Evolutionary conservation across 2,888 invertebrate genomes (phyloP), one percentile per base, ranked within the genome.

Genomic region (Sinopyrophorus schimmeli): DNA sequence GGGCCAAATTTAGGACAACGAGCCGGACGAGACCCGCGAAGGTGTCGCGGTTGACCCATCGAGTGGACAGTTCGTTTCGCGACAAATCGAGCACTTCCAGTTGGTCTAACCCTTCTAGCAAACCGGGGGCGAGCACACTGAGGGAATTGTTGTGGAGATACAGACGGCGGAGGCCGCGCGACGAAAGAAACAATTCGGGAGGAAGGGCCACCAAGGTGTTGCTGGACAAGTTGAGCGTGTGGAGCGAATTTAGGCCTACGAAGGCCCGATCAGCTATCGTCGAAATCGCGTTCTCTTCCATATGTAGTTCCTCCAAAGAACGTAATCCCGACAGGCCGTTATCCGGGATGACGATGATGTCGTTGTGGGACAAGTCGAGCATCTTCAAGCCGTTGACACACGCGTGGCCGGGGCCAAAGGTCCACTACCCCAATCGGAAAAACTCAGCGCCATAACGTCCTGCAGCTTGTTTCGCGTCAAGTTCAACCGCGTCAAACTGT

Each of bases 131-230:
- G 35, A 90, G 76, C 3, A 86, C 85, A 57, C 83, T 81, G 24
- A 91, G 69, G 5, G 87, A 84, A 69, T 91, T 91, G 67, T 89
- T 89, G 64, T 86, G 83, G 39, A 89, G 76, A 64, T 87, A 82
- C 59, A 90, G 77, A 69, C 87, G 84, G 50, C 82, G 80, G 28
- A 90, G 76, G 58, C 86, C 83, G 54, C 81, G 77, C n/a, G 84
- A 84, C 24, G 83, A 82, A 64, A 84, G 80, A 67, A 92, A 88
- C 67, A 90, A 74, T 67, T 87, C 87, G 20, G 88, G 85, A 4
- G 91, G 90, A 58, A 92, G 74, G 5, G 86, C 84, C 21, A 83
- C 83, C 59, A 92, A 74, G 55, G 82, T 81, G 71, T 92, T 92
- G 61, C 86, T 86, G 17, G 89, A 87, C 63, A 92, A 73, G 74